These are phyloP conservation scores for Phylloscopus collybita DNA, from an alignment of 2,797 vertebrate genomes.

Conservation along the genomic window DNA sequence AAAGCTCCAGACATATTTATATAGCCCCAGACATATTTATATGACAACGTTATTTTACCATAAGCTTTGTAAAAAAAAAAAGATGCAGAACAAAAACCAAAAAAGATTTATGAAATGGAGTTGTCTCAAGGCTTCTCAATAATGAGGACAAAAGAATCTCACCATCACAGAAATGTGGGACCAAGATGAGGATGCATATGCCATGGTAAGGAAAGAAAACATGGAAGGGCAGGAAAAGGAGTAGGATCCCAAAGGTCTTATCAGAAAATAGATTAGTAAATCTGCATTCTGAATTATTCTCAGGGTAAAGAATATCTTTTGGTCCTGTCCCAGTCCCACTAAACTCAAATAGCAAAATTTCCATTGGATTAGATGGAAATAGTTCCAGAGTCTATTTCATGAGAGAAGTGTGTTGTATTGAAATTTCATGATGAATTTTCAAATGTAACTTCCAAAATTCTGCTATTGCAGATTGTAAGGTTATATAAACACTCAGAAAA, in stretches of 20 bases:
- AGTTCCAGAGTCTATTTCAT: background rate
- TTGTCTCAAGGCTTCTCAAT: background rate
- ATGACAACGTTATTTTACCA: background rate
- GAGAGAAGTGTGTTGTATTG: background rate
- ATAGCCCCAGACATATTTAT: background rate
- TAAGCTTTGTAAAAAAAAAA: background rate
- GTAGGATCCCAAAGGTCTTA: background rate
- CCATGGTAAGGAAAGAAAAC: background rate
- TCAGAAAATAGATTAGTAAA: background rate
- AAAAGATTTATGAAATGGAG: background rate
- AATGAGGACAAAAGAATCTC: background rate
- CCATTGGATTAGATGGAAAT: background rate
- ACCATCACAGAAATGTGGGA: background rate
- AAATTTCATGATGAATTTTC: background rate
- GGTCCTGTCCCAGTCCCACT: background rate
- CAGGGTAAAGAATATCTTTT: background rate
- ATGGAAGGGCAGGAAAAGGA: background rate
- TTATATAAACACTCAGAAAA: background rate
- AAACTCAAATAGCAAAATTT: background rate
- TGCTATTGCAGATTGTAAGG: background rate
- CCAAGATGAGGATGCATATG: background rate
- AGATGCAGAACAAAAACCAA: background rate
- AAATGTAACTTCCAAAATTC: background rate
- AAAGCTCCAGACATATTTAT: background rate
- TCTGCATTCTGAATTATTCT: background rate